Evolutionary conservation across 2,113 vertebrate genomes (phyloP), one percentile per base, ranked within the genome.

Genomic region (Callopanchax toddi): DNA sequence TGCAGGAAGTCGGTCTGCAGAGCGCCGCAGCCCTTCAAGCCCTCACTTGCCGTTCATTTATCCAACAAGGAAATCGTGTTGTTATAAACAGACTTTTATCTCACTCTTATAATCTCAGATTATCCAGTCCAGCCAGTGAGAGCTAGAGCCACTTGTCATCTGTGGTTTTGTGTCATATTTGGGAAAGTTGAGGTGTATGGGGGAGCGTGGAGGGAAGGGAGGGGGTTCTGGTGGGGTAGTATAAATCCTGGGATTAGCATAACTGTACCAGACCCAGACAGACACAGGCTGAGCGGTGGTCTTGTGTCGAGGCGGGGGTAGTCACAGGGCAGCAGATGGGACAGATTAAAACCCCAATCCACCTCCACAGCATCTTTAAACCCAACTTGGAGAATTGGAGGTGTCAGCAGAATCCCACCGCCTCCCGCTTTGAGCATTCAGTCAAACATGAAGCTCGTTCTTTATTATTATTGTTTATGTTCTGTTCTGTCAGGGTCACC

Each of bases 181-280:
- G 60, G 63, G 84, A 90, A 89, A 89, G 82, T 90, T 79, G 20
- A 64, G 48, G 46, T 81, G 53, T 43, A 23, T 21, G 50, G 44
- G 45, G 53, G 29, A 11, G 25, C 12, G 26, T 18, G 10, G 39
- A 12, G 13, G 54, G 21, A 11, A 46, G 44, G 25, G 26, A n/a
- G 6, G 18, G 18, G 34, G 20, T 48, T 52, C 23, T 63, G 71
- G 53, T 68, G 76, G 29, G 78, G 57, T 40, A 69, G 70, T 69
- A 45, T 80, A 84, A 87, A 20, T 78, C 67, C 60, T 21, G 37
- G 86, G 87, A 89, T 89, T 89, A 89, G 78, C 81, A 84, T 86
- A 79, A 86, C 82, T 84, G 85, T 82, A 84, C 86, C 83, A 89
- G 86, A 90, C 86, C 51, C 84, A 89, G 89, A 90, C 86, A 82